Base-by-base conservation (phyloP, 1,140 invertebrate species). In the Solenopsis fugax region DNA sequence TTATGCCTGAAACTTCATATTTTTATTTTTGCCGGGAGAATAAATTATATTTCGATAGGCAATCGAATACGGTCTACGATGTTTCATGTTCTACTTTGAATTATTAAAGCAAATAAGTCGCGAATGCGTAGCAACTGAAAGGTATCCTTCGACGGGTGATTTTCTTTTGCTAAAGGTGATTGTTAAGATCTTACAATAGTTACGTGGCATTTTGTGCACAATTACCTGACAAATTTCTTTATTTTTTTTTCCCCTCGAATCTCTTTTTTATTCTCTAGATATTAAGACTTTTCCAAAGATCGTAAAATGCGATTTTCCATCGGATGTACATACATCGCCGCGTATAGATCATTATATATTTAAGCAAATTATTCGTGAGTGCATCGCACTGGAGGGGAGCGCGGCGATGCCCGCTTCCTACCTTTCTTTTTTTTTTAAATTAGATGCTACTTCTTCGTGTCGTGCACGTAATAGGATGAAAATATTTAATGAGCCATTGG, bases 401-500 rank as follows among this genome's bases (percentile, higher is more conserved):
- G 21, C 37, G 24, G 62, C 0, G 3, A 0, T 41, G 9, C 2
- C 16, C 18, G n/a, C 37, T 69, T 34, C 18, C 58, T 18, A 29
- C 29, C 3, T 54, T 41, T 50, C 48, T 60, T 45, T 60, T 60
- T 50, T 64, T 34, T 69, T 69, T 18, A 45, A 81, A 37, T 18
- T 81, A 41, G 18, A 78, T 0, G 1, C 24, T 13, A 52, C 9
- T 2, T 69, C 48, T 52, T 67, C 7, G n/a, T 52, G 9, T 24
- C 7, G 4, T 1, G 4, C 34, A 41, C 37, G 16, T 34, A 24
- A 13, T 3, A 18, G 0, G 9, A 81, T 54, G 54, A 13, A 69
- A 71, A 71, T 81, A 81, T 69, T 81, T 81, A 54, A 81, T 81
- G 37, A 69, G 7, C 2, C 34, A 54, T 81, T 69, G 77, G 13